Percentiles rank a stretch among this genome's conserved stretches.
phyloP scores from a whole-genome alignment of 2,888 invertebrate genomes.

The Watsonalla binaria region DNA sequence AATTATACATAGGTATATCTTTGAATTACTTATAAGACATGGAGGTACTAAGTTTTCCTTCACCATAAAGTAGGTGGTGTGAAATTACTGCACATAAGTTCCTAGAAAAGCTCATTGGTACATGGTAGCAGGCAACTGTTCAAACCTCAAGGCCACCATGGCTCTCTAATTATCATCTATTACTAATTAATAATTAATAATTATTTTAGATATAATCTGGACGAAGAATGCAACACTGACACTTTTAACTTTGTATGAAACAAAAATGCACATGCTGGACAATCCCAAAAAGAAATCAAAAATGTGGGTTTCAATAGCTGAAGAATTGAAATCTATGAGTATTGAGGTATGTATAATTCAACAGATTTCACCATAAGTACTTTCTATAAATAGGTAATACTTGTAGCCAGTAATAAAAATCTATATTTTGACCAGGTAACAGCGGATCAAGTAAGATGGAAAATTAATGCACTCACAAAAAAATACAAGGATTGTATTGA shows the following conservation, averaged over 20 bases:
- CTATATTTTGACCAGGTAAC: slow-evolving; percentile 38
- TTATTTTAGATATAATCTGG: slow-evolving; percentile 49
- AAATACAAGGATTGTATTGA: slow-evolving; percentile 58
- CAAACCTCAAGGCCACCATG: too few species aligned
- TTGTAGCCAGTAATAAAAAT: too few species aligned
- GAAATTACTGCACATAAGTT: too few species aligned
- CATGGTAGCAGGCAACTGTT: too few species aligned
- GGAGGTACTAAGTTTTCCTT: too few species aligned
- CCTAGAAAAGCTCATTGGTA: too few species aligned
- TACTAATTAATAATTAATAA: background rate
- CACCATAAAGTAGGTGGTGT: too few species aligned
- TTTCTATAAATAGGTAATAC: too few species aligned
- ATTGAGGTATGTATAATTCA: slow-evolving; percentile 36
- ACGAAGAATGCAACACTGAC: slow-evolving; percentile 53
- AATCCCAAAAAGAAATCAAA: slow-evolving; percentile 63
- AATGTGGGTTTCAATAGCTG: slow-evolving; percentile 59
- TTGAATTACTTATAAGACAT: too few species aligned
- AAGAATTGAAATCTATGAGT: slow-evolving; percentile 49
- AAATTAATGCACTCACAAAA: slow-evolving; percentile 59
- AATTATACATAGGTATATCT: too few species aligned
- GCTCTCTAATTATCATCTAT: background rate
- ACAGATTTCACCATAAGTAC: background rate
- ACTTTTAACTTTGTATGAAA: slow-evolving; percentile 54
- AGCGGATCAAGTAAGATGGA: slow-evolving; percentile 59
- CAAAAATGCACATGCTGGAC: slow-evolving; percentile 54